Evolutionary conservation across 2,888 invertebrate species (phyloP), one percentile per base, ranked within the genome.

Genomic region (Tanypteryx hageni): DNA sequence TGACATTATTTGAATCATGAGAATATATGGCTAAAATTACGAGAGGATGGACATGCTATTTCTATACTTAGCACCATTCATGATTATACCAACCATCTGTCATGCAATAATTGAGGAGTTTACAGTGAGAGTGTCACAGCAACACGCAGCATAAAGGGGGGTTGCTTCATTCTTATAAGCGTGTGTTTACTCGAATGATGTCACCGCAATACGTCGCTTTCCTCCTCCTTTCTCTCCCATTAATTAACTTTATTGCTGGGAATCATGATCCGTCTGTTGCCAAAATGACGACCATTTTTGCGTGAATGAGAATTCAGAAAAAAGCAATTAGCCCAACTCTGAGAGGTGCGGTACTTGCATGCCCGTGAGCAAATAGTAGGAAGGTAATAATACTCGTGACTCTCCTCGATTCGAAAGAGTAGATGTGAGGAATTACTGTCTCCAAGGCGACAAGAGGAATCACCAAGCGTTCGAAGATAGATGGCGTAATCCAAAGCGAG

Each of bases 31-130:
- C 44, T 44, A 44, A 44, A 44, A 44, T 44, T 44, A 44, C 44
- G 3, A 76, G 76, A 76, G 76, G 22, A 76, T 76, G 76, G 76
- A 22, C 22, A 76, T n/a, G 76, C 18, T 18, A n/a, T 68, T 76
- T 76, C 13, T 76, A 27, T 27, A 76, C 11, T 76, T 22, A 76
- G 44, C 76, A 22, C 76, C 22, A 76, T 76, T 22, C 76, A 13
- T 9, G 76, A 76, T 76, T 76, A 27, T 27, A 13, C 22, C 76
- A 76, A n/a, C 11, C 68, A 68, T 76, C 76, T 27, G 27, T 76
- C 76, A 22, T 27, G 22, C 76, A 76, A 76, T 76, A 76, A 76
- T 76, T 76, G 22, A 76, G 27, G 76, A 76, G 76, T 22, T 76
- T n/a, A 76, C 27, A 76, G 27, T 44, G 5, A 76, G 76, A 27